A percentile compares a stretch with the other conserved stretches of the same genome.
Conservation (phyloP, 2,113 vertebrate species). For the Dipodomys spectabilis region DNA sequence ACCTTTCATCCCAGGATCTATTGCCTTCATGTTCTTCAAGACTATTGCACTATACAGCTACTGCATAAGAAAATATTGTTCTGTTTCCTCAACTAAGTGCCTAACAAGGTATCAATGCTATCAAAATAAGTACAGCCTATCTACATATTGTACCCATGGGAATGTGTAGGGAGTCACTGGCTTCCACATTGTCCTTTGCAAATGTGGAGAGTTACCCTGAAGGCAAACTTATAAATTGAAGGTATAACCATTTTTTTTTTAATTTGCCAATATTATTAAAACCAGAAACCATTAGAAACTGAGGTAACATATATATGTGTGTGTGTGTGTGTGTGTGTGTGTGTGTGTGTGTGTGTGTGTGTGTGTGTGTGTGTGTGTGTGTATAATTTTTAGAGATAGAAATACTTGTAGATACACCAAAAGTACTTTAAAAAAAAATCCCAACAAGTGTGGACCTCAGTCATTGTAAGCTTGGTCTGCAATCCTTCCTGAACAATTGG, state of each 20-base stretch:
- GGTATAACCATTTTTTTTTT: slow-evolving; percentile 51
- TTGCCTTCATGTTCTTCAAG: slow-evolving; percentile 83
- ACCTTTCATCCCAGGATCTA: slow-evolving; percentile 69
- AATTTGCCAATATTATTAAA: slow-evolving; percentile 73
- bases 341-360: too few relatives aligned
- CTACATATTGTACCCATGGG: slow-evolving; percentile 82
- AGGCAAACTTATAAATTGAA: slow-evolving; percentile 71
- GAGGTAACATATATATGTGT: slow-evolving; percentile 68
- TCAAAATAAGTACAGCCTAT: slow-evolving; percentile 87
- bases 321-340: too few relatives aligned
- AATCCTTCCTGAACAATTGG: slow-evolving; percentile 75
- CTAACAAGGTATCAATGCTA: slow-evolving; percentile 85
- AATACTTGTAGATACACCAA: slow-evolving; percentile 80
- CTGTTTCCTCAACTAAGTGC: slow-evolving; percentile 83
- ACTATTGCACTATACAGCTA: slow-evolving; percentile 86
- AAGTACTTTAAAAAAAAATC: slow-evolving; percentile 74
- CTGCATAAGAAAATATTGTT: slow-evolving; percentile 89
- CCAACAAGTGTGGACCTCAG: slow-evolving; percentile 59
- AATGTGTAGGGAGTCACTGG: slow-evolving; percentile 76
- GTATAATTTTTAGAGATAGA: slow-evolving; percentile 70
- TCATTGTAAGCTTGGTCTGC: slow-evolving; percentile 49
- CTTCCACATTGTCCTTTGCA: slow-evolving; percentile 70
- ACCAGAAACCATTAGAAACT: slow-evolving; percentile 77
- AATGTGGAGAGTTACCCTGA: slow-evolving; percentile 73
- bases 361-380: too few relatives aligned